A percentile compares a stretch with the other conserved stretches of the same genome.
Conservation (phyloP, 2,797 vertebrate species). For the Octomys mimax region DNA sequence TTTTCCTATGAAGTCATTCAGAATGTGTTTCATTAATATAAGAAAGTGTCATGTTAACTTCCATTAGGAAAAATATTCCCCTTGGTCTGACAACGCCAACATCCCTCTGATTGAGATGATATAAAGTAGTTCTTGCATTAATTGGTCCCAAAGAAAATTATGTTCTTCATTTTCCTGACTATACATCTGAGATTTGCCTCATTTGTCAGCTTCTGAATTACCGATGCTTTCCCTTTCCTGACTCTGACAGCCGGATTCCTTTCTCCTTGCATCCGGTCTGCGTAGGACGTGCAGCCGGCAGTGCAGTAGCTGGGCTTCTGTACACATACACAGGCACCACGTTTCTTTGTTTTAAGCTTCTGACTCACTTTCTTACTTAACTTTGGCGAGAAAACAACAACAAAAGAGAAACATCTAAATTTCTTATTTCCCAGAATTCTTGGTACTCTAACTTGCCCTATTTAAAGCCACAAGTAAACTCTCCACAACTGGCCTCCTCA, state of each 20-base stretch:
- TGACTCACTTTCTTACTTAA: not conserved
- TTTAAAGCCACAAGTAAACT: constrained; percentile 52
- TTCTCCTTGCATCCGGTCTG: constrained; percentile 68
- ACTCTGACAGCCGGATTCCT: constrained; percentile 74
- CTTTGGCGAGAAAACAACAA: not conserved
- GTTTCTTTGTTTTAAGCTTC: not conserved
- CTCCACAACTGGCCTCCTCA: not conserved
- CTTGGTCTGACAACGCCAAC: constrained; percentile 64
- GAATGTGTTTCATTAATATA: constrained; percentile 81
- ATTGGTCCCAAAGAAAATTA: constrained; percentile 89
- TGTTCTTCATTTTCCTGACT: constrained; percentile 75
- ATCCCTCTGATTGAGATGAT: constrained; percentile 72
- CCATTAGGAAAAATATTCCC: constrained; percentile 58
- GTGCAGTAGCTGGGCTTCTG: not conserved
- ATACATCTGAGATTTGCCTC: constrained; percentile 76
- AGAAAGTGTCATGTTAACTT: constrained; percentile 80
- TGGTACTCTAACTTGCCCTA: constrained; percentile 19
- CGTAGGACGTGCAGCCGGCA: not conserved
- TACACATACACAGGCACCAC: fast-evolving
- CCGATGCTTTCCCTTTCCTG: constrained; percentile 77
- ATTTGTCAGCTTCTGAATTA: constrained; percentile 85
- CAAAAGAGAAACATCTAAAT: not conserved
- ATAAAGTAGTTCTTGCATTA: constrained; percentile 80
- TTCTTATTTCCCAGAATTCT: constrained; percentile 10
- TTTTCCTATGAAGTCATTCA: constrained; percentile 68